A percentile compares a stretch with the other conserved stretches of the same genome.
These are phyloP conservation scores for Pygathrix nemaeus DNA, from an alignment of 2,113 vertebrate genomes.

Conservation along the genomic window DNA sequence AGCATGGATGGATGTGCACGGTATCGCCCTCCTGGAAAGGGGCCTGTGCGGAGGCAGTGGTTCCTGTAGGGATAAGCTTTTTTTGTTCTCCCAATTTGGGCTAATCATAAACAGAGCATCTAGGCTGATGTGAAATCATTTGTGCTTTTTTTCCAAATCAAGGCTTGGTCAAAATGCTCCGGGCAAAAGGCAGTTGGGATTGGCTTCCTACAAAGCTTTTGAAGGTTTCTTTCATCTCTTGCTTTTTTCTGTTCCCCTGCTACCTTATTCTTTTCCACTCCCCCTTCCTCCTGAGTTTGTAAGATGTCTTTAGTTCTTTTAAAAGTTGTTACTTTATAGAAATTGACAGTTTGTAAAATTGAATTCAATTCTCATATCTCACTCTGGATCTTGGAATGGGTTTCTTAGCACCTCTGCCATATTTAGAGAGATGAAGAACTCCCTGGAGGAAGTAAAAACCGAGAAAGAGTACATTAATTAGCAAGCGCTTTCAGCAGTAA, in stretches of 20 bases:
- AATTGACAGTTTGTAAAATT: background rate
- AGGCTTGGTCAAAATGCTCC: background rate
- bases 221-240: background rate
- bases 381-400: background rate
- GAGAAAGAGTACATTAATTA: background rate
- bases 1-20: rapidly evolving
- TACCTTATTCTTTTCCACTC: too few species aligned
- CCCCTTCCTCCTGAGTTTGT: background rate
- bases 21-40: background rate
- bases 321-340: background rate
- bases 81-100: background rate
- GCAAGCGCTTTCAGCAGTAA: background rate
- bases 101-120: background rate
- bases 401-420: background rate
- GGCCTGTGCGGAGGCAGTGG: background rate
- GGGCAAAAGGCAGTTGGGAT: background rate
- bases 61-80: background rate
- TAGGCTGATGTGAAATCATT: background rate
- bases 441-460: background rate
- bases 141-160: background rate
- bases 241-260: background rate
- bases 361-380: background rate
- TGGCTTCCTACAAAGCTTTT: background rate
- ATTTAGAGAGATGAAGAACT: background rate
- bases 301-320: background rate